phyloP scores from a whole-genome alignment of 2,888 invertebrate species.

The Limnephilus rhombicus region DNA sequence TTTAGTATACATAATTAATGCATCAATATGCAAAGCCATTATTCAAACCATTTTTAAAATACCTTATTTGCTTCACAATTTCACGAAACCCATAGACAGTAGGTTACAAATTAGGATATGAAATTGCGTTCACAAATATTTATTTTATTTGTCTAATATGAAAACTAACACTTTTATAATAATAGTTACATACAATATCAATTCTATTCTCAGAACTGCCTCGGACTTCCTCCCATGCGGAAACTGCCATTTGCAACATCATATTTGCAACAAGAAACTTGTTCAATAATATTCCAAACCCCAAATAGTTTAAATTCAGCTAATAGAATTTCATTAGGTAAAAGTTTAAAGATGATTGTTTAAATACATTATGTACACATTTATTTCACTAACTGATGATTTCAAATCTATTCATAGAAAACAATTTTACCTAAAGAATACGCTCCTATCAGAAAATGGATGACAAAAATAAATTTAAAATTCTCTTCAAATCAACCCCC shows the following conservation, averaged over 20 bases:
- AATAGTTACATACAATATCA: conserved; percentile 11
- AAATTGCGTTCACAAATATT: conserved; percentile 5
- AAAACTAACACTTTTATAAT: conserved; percentile 16
- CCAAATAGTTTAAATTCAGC: neutral
- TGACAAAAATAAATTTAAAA: neutral
- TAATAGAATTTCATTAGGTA: neutral
- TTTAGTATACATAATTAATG: conserved; percentile 20
- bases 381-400: neutral
- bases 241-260: neutral
- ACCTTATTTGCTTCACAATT: conserved; percentile 4
- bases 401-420: neutral
- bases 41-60: neutral
- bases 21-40: conserved; percentile 13
- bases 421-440: neutral
- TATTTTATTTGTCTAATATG: conserved; percentile 6
- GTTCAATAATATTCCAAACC: neutral
- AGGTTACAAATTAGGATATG: neutral
- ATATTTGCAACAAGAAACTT: conserved; percentile 2
- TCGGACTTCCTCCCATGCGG: neutral
- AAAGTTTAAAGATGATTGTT: neutral
- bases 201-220: conserved; percentile 10
- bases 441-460: neutral
- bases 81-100: conserved; percentile 16
- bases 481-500: neutral
- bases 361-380: neutral